Evolutionary conservation across 2,888 invertebrate genomes (phyloP), one percentile per base, ranked within the genome.

Genomic region (Poecilobothrus nobilitatus): DNA sequence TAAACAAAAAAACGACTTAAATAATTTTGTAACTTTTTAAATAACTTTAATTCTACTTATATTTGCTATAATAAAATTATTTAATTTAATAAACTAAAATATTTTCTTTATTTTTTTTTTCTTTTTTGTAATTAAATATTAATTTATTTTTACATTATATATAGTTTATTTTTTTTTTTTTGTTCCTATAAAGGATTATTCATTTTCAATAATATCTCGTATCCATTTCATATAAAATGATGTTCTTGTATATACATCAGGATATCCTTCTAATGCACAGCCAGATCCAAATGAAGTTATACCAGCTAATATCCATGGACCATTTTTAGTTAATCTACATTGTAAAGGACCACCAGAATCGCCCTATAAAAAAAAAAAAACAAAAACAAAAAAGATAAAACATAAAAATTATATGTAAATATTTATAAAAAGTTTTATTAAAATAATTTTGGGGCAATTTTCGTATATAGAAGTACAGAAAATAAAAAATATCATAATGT

Each of bases 241-340:
- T 10, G 94, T 86, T 75, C 91, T 87, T 0, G 94, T 93, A 78
- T 94, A 95, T 1, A 94, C 94, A 76, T 95, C 95, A 0, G 94
- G 94, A 71, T 89, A 94, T 0, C 94, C 94, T 22, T 91, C 89
- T 71, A 91, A 86, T 0, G 94, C 94, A 79, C 95, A 95, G 63
- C 95, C 95, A 0, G 94, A 94, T 0, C 95, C 95, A 76, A 95
- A 95, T 0, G 94, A 94, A 0, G 94, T 95, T 61, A 95, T 88
- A 0, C 95, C 95, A 0, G 91, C 90, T 44, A 95, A 84, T 76
- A 91, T 91, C 95, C 95, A 95, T 66, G 90, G 88, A 0, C 93
- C 94, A 68, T 92, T 91, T 1, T 86, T 78, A 1, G 83, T 81
- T 64, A 86, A 83, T 9, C 91, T 88, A 76, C 95, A 95, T 78